Percentiles rank a stretch among this genome's conserved stretches.
Evolutionary conservation across 2,888 invertebrate species (phyloP).

Genomic region (Petrophora chlorosata): DNA sequence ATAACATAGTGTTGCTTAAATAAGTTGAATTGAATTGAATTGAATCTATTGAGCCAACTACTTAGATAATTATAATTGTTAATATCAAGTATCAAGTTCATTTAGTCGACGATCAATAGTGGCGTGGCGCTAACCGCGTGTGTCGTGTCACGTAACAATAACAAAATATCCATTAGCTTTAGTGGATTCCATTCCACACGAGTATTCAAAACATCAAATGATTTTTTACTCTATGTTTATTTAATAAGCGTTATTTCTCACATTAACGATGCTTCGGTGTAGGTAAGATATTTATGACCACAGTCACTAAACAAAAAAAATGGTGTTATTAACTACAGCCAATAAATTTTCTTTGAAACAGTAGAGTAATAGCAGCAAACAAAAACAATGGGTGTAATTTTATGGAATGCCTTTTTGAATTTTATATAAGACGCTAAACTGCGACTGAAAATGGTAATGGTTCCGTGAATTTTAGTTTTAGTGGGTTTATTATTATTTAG

Average conservation of each 20-base stretch:
- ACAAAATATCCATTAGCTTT: conserved; percentile 83
- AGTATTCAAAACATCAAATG: conserved; percentile 46
- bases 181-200: conserved; percentile 64
- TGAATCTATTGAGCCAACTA: too few relatives aligned
- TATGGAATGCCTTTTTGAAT: conserved; percentile 54
- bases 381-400: conserved; percentile 48
- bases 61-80: not conserved
- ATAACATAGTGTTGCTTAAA: too few relatives aligned
- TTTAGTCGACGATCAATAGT: conserved; percentile 26
- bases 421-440: conserved; percentile 5
- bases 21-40: too few relatives aligned
- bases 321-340: conserved; percentile 35
- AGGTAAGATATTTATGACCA: conserved; percentile 19
- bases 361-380: conserved; percentile 39
- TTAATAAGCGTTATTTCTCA: conserved; percentile 26
- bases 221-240: conserved; percentile 37
- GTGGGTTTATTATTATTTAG: too few relatives aligned
- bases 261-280: conserved; percentile 9
- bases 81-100: conserved; percentile 51
- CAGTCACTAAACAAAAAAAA: conserved; percentile 33
- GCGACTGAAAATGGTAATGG: conserved; percentile 3
- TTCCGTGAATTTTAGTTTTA: conserved; percentile 23
- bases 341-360: conserved; percentile 59
- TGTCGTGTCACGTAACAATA: conserved; percentile 80
- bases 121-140: conserved; percentile 79